Evolutionary conservation across 2,113 vertebrate genomes (phyloP), one percentile per base, ranked within the genome.

Genomic region (Serinus canaria): DNA sequence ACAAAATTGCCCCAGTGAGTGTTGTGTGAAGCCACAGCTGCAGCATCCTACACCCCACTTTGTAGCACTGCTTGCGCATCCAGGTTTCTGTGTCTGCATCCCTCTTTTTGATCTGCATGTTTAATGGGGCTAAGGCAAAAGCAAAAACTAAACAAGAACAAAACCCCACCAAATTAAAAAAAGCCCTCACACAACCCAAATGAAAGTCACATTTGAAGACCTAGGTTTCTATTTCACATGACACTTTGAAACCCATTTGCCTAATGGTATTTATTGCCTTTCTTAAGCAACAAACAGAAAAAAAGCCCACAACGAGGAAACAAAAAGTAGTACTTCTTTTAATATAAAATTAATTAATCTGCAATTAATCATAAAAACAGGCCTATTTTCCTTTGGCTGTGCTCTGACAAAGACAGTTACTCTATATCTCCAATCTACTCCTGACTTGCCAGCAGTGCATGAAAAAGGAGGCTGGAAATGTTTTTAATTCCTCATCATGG

Each of bases 301-400:
- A 64, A 87, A 85, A 59, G 8, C 21, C 7, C 55, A 55, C 39
- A 62, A 37, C 47, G 27, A 77, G 24, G 68, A 95, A 96, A 80
- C 6, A 74, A 31, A 92, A 90, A 83, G 22, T 33, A 77, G 10
- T 28, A 63, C 8, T 79, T 92, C 43, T 93, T 92, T 80, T 92
- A 86, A 83, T 89, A 90, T 81, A 80, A 92, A 93, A 83, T 66
- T 9, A 93, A 93, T 96, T 93, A 96, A 92, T 76, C 49, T 83
- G 70, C 73, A 91, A 90, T 92, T 93, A 93, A 92, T 92, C 49
- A 76, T 31, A 64, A 80, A 87, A 94, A 21, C 13, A 41, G 22
- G 46, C 41, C 53, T 73, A 58, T 91, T 90, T 90, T 87, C 49
- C 70, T 35, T 68, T 56, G 28, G 21, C 25, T 93, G 53, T 62